phyloP scores from a whole-genome alignment of 1,140 invertebrate genomes.

The Drosophila sucinea region DNA sequence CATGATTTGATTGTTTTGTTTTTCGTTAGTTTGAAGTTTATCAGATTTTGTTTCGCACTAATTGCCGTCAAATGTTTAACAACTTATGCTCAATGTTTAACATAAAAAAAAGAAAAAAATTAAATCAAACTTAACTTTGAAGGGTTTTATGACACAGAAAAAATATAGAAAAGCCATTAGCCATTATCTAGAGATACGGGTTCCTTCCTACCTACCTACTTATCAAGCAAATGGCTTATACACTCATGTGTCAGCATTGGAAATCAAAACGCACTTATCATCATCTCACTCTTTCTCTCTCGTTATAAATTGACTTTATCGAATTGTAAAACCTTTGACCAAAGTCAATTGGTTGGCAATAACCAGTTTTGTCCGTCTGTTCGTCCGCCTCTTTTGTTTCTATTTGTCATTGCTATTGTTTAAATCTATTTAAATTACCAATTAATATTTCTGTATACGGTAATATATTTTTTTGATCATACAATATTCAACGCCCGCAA shows the following conservation, averaged over 20 bases:
- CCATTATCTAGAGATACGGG: conserved; percentile 37
- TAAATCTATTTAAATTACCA: conserved; percentile 40
- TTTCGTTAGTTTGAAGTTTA: conserved; percentile 19
- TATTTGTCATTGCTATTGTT: conserved; percentile 35
- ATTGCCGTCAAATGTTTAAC: conserved; percentile 51
- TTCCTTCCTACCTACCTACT: background rate
- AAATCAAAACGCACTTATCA: conserved; percentile 46
- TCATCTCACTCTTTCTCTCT: conserved; percentile 23
- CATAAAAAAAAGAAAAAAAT: background rate
- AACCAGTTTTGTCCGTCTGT: conserved; percentile 6
- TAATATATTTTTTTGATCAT: conserved; percentile 48
- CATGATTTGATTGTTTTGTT: conserved; percentile 24
- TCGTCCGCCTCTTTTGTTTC: background rate
- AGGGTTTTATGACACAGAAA: conserved; percentile 35
- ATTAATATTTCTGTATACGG: conserved; percentile 54
- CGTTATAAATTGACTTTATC: conserved; percentile 42
- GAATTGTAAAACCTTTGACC: conserved; percentile 42
- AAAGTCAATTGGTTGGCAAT: conserved; percentile 35
- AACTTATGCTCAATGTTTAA: conserved; percentile 24
- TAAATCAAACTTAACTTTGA: conserved; percentile 17
- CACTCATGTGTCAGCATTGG: conserved; percentile 36
- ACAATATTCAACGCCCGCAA: conserved; percentile 52
- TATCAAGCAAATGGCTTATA: conserved; percentile 3
- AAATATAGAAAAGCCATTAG: conserved; percentile 42
- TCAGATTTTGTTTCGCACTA: conserved; percentile 36